Conservation (phyloP, 1,140 invertebrate species). For the Philaenus spumarius region DNA sequence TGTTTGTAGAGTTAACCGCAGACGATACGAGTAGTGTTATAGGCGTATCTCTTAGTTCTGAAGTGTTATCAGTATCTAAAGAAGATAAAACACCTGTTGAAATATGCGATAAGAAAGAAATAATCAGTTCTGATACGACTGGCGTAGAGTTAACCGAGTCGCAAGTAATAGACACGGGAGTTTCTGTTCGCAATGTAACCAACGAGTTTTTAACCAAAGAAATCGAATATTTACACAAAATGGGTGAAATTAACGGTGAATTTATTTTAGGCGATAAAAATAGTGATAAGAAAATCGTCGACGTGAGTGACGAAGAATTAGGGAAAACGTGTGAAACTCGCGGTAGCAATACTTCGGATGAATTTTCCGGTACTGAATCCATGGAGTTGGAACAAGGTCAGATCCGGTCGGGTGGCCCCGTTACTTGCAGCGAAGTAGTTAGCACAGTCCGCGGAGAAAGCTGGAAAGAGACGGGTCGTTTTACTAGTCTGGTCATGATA, state of each 20-base stretch:
- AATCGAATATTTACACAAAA: constrained; percentile 7
- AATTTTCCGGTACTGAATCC: constrained; percentile 34
- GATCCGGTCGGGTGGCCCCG: constrained; percentile 24
- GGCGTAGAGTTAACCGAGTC: too few species aligned
- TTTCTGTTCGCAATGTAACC: neutral
- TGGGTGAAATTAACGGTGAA: neutral
- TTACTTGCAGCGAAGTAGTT: constrained; percentile 11
- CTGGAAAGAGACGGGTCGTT: constrained; percentile 52
- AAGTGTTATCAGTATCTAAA: too few species aligned
- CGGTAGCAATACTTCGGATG: constrained; percentile 25
- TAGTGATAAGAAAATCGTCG: constrained; percentile 10
- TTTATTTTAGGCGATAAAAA: neutral
- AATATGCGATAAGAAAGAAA: too few species aligned
- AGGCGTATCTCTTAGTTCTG: too few species aligned
- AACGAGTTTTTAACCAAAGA: constrained; percentile 8
- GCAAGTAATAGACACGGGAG: too few species aligned
- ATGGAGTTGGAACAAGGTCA: constrained; percentile 32
- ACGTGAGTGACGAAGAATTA: constrained; percentile 13
- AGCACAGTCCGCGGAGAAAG: constrained; percentile 35
- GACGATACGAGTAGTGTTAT: too few species aligned
- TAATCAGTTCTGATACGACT: too few species aligned
- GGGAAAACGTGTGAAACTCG: constrained; percentile 9
- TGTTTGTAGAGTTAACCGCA: too few species aligned
- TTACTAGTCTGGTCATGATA: constrained; percentile 81
- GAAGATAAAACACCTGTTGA: too few species aligned